These are phyloP conservation scores for Melanostigma gelatinosum DNA, from an alignment of 2,113 vertebrate genomes.

Conservation along the genomic window DNA sequence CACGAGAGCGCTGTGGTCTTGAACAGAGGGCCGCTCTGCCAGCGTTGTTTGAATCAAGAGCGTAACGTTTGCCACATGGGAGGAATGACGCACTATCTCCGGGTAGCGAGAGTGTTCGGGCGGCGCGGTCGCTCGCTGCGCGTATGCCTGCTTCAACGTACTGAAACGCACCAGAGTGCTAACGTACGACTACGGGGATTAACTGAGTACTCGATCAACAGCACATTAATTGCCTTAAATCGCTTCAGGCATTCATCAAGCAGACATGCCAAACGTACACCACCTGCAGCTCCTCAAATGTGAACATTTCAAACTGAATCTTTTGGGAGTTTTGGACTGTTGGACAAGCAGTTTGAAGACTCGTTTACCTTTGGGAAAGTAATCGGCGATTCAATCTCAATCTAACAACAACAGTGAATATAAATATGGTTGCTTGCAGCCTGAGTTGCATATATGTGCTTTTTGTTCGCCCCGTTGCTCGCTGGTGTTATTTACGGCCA, in stretches of 20 bases:
- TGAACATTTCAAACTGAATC: neutral
- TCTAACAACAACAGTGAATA: neutral
- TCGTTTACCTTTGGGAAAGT: neutral
- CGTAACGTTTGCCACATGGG: conserved; percentile 64
- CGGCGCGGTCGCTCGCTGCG: neutral
- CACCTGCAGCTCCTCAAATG: neutral
- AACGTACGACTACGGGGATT: neutral
- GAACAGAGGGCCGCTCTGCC: conserved; percentile 51
- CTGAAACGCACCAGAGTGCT: neutral
- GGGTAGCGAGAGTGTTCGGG: neutral
- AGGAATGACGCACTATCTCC: conserved; percentile 45
- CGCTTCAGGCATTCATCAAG: neutral
- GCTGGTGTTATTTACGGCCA: conserved; percentile 32
- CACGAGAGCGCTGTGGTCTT: conserved; percentile 58
- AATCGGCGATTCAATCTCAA: neutral
- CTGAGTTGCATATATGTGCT: neutral
- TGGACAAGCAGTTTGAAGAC: neutral
- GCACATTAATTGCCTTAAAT: neutral
- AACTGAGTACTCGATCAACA: neutral
- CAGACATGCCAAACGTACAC: neutral
- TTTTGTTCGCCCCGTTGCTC: neutral
- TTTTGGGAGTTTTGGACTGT: neutral
- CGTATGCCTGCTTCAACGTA: neutral
- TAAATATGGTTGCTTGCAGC: neutral
- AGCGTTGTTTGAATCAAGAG: conserved; percentile 43